A percentile compares a stretch with the other conserved stretches of the same genome.
Conservation (phyloP, 2,113 vertebrate species). For the Tichodroma muraria region DNA sequence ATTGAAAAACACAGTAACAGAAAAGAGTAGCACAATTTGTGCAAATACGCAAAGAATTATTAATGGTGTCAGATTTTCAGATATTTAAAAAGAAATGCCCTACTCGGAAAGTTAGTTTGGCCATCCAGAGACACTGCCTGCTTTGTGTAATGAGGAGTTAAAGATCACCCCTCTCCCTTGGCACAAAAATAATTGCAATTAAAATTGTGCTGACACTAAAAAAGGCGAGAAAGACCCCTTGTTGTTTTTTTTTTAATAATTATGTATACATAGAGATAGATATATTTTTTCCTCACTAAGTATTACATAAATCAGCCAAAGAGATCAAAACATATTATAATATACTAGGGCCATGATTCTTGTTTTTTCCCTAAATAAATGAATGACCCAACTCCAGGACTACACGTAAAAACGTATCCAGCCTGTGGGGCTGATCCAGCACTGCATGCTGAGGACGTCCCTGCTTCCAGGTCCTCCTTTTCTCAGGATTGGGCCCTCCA, state of each 20-base stretch:
- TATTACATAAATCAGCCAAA: background rate
- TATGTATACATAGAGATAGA: background rate
- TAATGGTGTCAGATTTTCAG: background rate
- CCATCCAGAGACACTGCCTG: background rate
- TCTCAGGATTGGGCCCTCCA: conserved; percentile 24
- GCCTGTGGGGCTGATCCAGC: background rate
- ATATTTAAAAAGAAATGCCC: background rate
- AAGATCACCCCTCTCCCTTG: background rate
- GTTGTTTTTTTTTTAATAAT: background rate
- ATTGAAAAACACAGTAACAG: accelerated
- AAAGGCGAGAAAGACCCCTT: background rate
- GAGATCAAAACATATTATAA: background rate
- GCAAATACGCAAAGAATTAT: background rate
- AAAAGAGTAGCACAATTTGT: background rate
- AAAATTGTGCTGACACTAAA: background rate
- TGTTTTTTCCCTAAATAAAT: background rate
- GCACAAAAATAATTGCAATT: background rate
- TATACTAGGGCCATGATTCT: background rate
- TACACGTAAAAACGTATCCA: background rate
- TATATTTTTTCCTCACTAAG: background rate
- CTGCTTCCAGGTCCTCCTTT: background rate
- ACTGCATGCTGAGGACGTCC: background rate
- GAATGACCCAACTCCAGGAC: background rate
- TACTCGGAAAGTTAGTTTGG: conserved; percentile 32
- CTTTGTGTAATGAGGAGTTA: background rate